Conservation (phyloP, 2,888 invertebrate genomes). For the Oxytorus armatus region DNA sequence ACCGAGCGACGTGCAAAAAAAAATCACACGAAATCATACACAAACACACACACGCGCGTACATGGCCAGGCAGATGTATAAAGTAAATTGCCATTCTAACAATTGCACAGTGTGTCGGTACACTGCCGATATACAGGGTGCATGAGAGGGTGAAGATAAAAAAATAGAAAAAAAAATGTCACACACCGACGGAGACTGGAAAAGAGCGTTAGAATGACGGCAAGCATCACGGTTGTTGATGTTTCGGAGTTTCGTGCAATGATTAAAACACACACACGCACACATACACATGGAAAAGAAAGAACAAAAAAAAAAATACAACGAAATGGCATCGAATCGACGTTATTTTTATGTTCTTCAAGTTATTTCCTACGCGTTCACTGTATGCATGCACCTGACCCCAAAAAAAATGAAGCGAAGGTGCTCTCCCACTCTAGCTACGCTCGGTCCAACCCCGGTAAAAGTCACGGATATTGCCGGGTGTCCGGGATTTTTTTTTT, state of each 20-base stretch:
- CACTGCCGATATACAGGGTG: conserved; percentile 4
- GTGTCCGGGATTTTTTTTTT: conserved; percentile 31
- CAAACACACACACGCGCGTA: background rate
- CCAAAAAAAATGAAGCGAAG: conserved; percentile 45
- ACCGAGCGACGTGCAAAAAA: conserved; percentile 7
- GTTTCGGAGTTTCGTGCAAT: conserved; percentile 48
- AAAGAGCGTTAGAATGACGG: conserved; percentile 47
- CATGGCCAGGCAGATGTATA: conserved; percentile 5
- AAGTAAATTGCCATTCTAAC: conserved; percentile 59
- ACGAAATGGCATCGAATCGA: conserved; percentile 51
- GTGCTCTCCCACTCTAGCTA: background rate
- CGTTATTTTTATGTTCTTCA: conserved; percentile 57
- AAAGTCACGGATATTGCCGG: conserved; percentile 36
- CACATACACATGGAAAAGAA: no score
- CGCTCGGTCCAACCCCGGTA: background rate
- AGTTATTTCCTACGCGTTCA: conserved; percentile 26
- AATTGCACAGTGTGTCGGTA: conserved; percentile 28
- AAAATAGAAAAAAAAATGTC: conserved; percentile 23
- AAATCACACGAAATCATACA: conserved; percentile 11
- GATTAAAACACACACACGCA: no score
- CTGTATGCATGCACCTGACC: conserved; percentile 48
- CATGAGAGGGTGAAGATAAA: conserved; percentile 3
- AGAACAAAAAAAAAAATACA: conserved; percentile 8
- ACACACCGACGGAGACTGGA: conserved; percentile 21
- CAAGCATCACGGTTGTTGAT: conserved; percentile 55